Conservation (phyloP, 1,140 invertebrate species). For the Drosophila erecta region DNA sequence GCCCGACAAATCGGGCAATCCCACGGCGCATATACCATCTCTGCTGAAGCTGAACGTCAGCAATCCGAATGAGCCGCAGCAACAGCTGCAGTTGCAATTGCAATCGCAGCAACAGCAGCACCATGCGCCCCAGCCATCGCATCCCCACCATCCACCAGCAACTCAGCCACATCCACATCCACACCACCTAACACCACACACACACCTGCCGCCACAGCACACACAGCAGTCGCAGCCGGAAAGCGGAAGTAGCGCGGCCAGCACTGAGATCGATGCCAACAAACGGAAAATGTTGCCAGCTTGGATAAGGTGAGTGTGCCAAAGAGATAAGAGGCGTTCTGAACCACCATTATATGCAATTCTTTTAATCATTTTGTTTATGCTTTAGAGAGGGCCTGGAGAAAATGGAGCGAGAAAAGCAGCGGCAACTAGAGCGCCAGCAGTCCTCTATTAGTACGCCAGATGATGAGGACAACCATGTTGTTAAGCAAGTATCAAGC, state of each 20-base stretch:
- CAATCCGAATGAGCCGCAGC: slow-evolving; percentile 71
- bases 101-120: slow-evolving; percentile 11
- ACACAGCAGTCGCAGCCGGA: slow-evolving; percentile 9
- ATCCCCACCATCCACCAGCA: slow-evolving; percentile 23
- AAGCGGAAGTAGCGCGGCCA: slow-evolving; percentile 8
- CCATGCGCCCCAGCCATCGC: slow-evolving; percentile 14
- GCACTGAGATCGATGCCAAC: slow-evolving; percentile 89
- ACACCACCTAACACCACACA: slow-evolving; percentile 6
- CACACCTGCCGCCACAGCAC: slow-evolving; percentile 15
- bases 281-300: slow-evolving; percentile 96
- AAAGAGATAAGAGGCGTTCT: background rate
- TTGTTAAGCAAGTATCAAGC: slow-evolving; percentile 80
- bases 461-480: slow-evolving; percentile 34
- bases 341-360: background rate
- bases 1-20: slow-evolving; percentile 34
- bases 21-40: slow-evolving; percentile 79
- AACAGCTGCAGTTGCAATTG: slow-evolving; percentile 41
- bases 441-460: slow-evolving; percentile 86
- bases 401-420: slow-evolving; percentile 98
- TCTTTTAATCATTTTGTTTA: too few species aligned
- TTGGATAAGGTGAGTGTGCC: slow-evolving; percentile 90
- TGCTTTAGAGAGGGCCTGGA: slow-evolving; percentile 89
- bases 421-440: slow-evolving; percentile 91
- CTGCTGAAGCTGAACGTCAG: slow-evolving; percentile 75
- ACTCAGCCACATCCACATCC: slow-evolving; percentile 10